Base-by-base conservation (phyloP, 1,140 invertebrate genomes). In the Lethrus apterus region DNA sequence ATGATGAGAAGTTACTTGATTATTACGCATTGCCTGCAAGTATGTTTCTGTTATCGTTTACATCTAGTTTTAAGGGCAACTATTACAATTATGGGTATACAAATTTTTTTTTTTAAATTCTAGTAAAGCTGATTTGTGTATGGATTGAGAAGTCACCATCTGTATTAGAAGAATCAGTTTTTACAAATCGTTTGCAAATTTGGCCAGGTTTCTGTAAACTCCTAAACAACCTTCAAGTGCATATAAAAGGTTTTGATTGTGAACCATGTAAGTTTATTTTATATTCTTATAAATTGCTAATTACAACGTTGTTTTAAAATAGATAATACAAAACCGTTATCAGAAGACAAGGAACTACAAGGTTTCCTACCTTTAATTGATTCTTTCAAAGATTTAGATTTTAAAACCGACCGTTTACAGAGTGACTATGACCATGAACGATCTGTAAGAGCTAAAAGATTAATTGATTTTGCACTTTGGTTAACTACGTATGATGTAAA, bases 191-290 rank as follows among this genome's bases (percentile, higher is more conserved):
- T 56, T 77, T 77, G 42, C 81, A 84, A 73, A 79, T 89, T 48
- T 89, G 85, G 85, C 77, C 79, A 9, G 83, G 84, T 57, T 71
- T 88, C n/a, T 83, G 83, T 51, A 80, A 83, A 57, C 63, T 84
- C 5, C 67, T 86, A 34, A 86, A 86, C 63, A 73, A 71, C 51
- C 66, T 88, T n/a, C 76, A 80, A 53, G 56, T 62, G 10, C 61
- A 60, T 15, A 63, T 75, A 17, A 61, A 64, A 35, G 66, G 68
- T 48, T 74, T 77, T 34, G 54, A 70, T 44, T 60, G 61, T 41
- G 62, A 67, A 36, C 62, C 68, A 34, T 75, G 73, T 74, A 69
- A 64, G 14, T 46, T 14, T 41, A 24, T 18, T 48, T 35, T n/a
- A 51, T 33, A 35, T 29, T 38, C 38, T 15, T 4, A 17, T 10